A percentile compares a stretch with the other conserved stretches of the same genome.
Conservation (phyloP, 2,113 vertebrate genomes). For the Columbina picui region DNA sequence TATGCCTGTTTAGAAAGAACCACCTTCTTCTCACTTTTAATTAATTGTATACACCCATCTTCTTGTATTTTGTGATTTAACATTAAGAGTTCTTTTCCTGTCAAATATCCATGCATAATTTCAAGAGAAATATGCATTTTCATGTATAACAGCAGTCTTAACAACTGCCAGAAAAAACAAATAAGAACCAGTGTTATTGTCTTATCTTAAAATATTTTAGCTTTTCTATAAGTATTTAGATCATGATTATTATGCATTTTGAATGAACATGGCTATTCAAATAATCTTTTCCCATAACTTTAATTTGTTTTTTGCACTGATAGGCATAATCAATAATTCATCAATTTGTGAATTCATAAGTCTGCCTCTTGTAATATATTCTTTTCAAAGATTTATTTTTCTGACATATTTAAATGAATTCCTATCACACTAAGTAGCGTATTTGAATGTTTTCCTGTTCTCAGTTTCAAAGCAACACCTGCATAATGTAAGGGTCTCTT, state of each 20-base stretch:
- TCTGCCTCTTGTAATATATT: background rate
- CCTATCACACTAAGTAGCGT: background rate
- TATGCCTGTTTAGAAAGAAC: background rate
- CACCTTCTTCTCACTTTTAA: background rate
- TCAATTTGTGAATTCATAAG: conserved; percentile 20
- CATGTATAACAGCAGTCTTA: conserved; percentile 34
- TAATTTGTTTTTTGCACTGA: conserved; percentile 48
- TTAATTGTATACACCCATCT: background rate
- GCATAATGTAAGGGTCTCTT: background rate
- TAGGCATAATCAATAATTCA: conserved; percentile 55
- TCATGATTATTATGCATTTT: background rate
- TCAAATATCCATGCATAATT: background rate
- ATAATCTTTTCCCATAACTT: background rate
- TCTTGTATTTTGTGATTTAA: background rate
- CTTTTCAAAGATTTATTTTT: conserved; percentile 34
- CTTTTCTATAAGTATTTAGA: background rate
- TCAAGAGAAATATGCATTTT: conserved; percentile 36
- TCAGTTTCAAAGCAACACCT: conserved; percentile 33
- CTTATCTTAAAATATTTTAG: conserved; percentile 20
- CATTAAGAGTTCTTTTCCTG: background rate
- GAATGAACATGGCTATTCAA: conserved; percentile 8
- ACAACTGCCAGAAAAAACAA: background rate
- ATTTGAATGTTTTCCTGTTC: background rate
- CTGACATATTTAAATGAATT: background rate
- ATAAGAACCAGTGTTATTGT: background rate